Percentiles rank a stretch among this genome's conserved stretches.
Conservation (phyloP, 2,797 vertebrate species). For the Erpetoichthys calabaricus region DNA sequence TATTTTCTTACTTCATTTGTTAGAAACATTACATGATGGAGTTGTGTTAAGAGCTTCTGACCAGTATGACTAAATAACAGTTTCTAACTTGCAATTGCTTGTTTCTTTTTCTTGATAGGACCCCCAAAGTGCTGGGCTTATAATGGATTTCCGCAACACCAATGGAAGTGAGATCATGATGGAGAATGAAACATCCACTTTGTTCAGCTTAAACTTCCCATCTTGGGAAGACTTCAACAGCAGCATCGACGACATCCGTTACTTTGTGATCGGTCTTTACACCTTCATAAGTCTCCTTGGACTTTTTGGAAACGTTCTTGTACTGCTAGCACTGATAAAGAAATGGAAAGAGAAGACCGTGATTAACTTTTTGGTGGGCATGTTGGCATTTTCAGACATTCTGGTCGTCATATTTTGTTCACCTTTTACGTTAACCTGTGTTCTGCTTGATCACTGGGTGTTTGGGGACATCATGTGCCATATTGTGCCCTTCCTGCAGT, state of each 20-base stretch:
- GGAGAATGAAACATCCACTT: conserved; percentile 31
- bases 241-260: conserved; percentile 56
- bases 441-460: conserved; percentile 60
- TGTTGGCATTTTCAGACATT: conserved; percentile 62
- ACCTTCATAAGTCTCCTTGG: conserved; percentile 57
- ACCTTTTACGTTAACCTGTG: conserved; percentile 53
- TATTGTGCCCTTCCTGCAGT: conserved; percentile 61
- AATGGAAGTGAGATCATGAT: conserved; percentile 35
- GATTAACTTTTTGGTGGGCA: conserved; percentile 58
- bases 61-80: no score
- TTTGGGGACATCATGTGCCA: conserved; percentile 60
- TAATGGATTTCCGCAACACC: conserved; percentile 47
- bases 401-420: conserved; percentile 61
- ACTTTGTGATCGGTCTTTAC: conserved; percentile 62
- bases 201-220: conserved; percentile 38
- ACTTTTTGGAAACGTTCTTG: conserved; percentile 56
- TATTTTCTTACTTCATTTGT: no score
- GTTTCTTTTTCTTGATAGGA: background rate
- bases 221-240: conserved; percentile 54
- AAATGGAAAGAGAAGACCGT: conserved; percentile 52
- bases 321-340: conserved; percentile 45
- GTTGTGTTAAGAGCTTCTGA: no score
- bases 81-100: background rate
- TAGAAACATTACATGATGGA: no score
- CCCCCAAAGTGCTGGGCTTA: conserved; percentile 4